These are phyloP conservation scores for Sepioteuthis lessoniana DNA, from an alignment of 2,888 invertebrate genomes.

Conservation along the genomic window DNA sequence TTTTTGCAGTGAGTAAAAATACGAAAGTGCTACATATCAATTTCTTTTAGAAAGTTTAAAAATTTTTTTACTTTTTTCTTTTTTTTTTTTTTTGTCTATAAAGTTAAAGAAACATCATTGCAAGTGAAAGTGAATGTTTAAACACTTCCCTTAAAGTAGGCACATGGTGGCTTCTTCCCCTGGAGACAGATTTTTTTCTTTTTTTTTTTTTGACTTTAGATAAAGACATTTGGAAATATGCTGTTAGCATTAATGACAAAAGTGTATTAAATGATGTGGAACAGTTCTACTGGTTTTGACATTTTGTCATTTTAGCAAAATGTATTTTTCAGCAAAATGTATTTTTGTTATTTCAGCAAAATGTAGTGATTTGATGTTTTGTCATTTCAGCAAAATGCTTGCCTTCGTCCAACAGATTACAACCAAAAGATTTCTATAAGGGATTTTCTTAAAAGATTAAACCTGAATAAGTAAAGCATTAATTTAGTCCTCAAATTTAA, in stretches of 20 bases:
- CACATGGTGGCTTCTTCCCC: conserved; percentile 11
- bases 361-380: no score
- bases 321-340: not conserved
- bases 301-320: not conserved
- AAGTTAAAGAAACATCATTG: conserved; percentile 2
- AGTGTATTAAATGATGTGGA: not conserved
- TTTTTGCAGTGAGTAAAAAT: conserved; percentile 12
- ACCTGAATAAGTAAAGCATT: not conserved
- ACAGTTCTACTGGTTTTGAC: not conserved
- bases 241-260: not conserved
- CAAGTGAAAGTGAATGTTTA: not conserved
- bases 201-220: not conserved
- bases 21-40: not conserved
- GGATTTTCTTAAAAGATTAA: not conserved
- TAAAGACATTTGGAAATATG: not conserved
- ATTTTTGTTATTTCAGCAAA: not conserved
- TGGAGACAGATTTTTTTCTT: not conserved
- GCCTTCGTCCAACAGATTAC: not conserved
- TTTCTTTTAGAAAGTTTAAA: not conserved
- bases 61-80: not conserved
- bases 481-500: not conserved
- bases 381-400: not conserved
- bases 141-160: not conserved
- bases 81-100: not conserved
- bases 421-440: not conserved